These are phyloP conservation scores for Pseudopodoces humilis DNA, from an alignment of 2,113 vertebrate genomes.

Conservation along the genomic window DNA sequence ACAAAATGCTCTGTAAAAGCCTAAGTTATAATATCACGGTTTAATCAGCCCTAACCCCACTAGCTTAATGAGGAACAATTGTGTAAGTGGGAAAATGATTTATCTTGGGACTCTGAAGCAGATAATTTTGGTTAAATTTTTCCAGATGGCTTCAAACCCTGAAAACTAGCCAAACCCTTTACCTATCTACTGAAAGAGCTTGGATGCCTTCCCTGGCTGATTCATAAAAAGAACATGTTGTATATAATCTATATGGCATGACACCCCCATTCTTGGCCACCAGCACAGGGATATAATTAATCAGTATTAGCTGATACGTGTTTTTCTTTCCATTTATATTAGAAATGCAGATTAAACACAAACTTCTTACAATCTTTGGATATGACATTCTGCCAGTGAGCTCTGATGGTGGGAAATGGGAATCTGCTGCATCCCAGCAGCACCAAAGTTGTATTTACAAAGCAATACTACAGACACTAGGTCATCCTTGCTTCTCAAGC, in stretches of 20 bases:
- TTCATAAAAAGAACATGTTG: slow-evolving; percentile 20
- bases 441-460: background rate
- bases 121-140: slow-evolving; percentile 78
- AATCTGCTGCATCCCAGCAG: background rate
- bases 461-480: background rate
- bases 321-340: slow-evolving; percentile 15
- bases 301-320: background rate
- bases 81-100: slow-evolving; percentile 77
- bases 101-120: slow-evolving; percentile 77
- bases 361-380: background rate
- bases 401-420: background rate
- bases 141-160: slow-evolving; percentile 70
- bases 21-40: slow-evolving; percentile 48
- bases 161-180: slow-evolving; percentile 57
- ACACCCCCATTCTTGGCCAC: background rate
- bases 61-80: slow-evolving; percentile 78
- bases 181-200: slow-evolving; percentile 67
- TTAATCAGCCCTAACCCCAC: slow-evolving; percentile 71
- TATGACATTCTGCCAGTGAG: background rate
- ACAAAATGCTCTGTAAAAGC: slow-evolving; percentile 17
- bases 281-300: slow-evolving; percentile 35
- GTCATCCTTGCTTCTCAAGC: background rate
- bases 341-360: slow-evolving; percentile 13
- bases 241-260: background rate
- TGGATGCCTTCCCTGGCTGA: slow-evolving; percentile 18